Conservation (phyloP, 1,140 invertebrate genomes). For the Monochamus saltuarius region DNA sequence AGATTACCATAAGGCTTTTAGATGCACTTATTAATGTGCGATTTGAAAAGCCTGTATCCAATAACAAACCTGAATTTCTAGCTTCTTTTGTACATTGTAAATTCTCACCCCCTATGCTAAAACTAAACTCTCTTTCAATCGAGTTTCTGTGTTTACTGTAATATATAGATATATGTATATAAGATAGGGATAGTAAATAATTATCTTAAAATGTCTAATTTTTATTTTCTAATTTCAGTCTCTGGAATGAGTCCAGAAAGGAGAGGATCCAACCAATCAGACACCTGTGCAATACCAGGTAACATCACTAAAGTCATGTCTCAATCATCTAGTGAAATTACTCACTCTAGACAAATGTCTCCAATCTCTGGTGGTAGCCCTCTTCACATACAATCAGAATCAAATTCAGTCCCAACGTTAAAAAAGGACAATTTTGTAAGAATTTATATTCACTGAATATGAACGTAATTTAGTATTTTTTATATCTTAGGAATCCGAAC, state of each 20-base stretch:
- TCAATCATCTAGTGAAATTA: constrained; percentile 56
- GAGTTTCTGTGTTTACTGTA: too few relatives aligned
- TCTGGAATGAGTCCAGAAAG: constrained; percentile 52
- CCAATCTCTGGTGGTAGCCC: constrained; percentile 63
- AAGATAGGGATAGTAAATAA: too few relatives aligned
- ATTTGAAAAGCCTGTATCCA: too few relatives aligned
- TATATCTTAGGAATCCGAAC: constrained; percentile 50
- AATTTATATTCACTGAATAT: constrained; percentile 3
- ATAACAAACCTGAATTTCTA: too few relatives aligned
- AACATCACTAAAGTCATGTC: constrained; percentile 37
- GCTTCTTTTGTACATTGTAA: too few relatives aligned
- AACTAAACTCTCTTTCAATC: too few relatives aligned
- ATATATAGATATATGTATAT: too few relatives aligned
- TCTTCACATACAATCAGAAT: constrained; percentile 55
- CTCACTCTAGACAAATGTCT: constrained; percentile 61
- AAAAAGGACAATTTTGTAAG: constrained; percentile 37
- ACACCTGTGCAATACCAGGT: constrained; percentile 64
- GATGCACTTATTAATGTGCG: too few relatives aligned
- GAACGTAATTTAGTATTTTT: neutral
- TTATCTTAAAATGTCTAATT: too few relatives aligned
- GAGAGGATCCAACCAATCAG: constrained; percentile 63
- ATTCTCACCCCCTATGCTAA: too few relatives aligned
- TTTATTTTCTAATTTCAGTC: constrained; percentile 27
- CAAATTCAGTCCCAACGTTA: constrained; percentile 57
- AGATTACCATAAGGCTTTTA: too few relatives aligned